Percentiles rank a stretch among this genome's conserved stretches.
Evolutionary conservation across 2,888 invertebrate species (phyloP).

Genomic region (Lepetodrilus schrolli): DNA sequence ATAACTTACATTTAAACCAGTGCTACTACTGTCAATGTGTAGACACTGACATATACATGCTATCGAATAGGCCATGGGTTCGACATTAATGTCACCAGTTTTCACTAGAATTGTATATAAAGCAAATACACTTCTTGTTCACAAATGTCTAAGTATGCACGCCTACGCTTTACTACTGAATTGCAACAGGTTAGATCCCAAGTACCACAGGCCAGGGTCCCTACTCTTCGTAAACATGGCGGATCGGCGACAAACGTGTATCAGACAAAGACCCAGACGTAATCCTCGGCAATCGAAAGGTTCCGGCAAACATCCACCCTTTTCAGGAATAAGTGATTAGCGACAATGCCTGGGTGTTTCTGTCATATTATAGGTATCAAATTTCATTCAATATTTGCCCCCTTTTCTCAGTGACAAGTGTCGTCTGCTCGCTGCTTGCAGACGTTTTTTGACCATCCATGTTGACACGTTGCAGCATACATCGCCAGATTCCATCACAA

Average conservation of each 20-base stretch:
- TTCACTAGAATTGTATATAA: too few species aligned
- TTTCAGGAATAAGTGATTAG: constrained; percentile 17
- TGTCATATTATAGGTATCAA: constrained; percentile 18
- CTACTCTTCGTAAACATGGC: background rate
- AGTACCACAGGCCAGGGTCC: background rate
- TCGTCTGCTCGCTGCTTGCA: background rate
- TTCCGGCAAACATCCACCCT: background rate
- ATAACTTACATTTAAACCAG: too few species aligned
- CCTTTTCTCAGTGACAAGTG: constrained; percentile 17
- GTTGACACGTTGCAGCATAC: constrained; percentile 1
- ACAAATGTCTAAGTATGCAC: background rate
- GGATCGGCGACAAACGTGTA: background rate
- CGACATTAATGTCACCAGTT: too few species aligned
- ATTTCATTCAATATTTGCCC: constrained; percentile 20
- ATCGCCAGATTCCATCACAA: background rate
- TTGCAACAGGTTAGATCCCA: background rate
- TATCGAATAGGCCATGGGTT: too few species aligned
- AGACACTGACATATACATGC: too few species aligned
- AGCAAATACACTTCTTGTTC: too few species aligned
- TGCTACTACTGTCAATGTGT: too few species aligned
- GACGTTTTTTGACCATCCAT: constrained; percentile 12
- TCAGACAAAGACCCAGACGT: background rate
- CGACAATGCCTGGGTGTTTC: constrained; percentile 5
- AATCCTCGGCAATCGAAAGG: constrained; percentile 16
- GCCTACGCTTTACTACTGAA: background rate